A percentile compares a stretch with the other conserved stretches of the same genome.
Conservation (phyloP, 1,140 invertebrate genomes). For the Penaeus vannamei region DNA sequence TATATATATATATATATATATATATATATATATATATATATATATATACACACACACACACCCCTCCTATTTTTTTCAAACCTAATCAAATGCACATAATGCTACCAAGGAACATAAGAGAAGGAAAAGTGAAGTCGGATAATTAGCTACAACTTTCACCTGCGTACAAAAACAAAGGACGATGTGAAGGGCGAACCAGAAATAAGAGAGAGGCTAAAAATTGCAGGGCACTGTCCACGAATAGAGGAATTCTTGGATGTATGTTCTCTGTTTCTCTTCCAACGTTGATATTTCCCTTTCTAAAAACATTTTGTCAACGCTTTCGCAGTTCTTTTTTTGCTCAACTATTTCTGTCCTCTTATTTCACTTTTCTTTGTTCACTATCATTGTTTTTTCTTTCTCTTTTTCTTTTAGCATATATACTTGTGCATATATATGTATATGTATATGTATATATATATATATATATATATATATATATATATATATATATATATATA, state of each 20-base stretch:
- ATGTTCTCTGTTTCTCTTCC: not conserved
- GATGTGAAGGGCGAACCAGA: too few relatives aligned
- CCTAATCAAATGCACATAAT: too few relatives aligned
- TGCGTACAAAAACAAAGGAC: too few relatives aligned
- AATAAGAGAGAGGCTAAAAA: too few relatives aligned
- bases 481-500: too few relatives aligned
- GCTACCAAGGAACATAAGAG: too few relatives aligned
- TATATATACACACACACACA: constrained; percentile 18
- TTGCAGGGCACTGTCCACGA: too few relatives aligned
- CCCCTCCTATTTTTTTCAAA: too few relatives aligned
- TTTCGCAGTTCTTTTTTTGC: not conserved
- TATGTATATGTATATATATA: not conserved
- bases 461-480: too few relatives aligned
- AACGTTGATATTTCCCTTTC: not conserved
- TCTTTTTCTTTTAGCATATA: not conserved
- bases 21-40: constrained; percentile 7
- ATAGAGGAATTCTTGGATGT: not conserved
- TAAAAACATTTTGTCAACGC: not conserved
- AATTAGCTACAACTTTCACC: too few relatives aligned
- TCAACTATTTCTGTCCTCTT: not conserved
- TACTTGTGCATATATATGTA: not conserved
- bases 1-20: constrained; percentile 40
- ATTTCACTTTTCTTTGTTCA: not conserved
- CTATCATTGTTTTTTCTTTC: not conserved
- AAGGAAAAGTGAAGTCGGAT: too few relatives aligned